Base-by-base conservation (phyloP, 2,888 invertebrate species). In the Notodonta ziczac region DNA sequence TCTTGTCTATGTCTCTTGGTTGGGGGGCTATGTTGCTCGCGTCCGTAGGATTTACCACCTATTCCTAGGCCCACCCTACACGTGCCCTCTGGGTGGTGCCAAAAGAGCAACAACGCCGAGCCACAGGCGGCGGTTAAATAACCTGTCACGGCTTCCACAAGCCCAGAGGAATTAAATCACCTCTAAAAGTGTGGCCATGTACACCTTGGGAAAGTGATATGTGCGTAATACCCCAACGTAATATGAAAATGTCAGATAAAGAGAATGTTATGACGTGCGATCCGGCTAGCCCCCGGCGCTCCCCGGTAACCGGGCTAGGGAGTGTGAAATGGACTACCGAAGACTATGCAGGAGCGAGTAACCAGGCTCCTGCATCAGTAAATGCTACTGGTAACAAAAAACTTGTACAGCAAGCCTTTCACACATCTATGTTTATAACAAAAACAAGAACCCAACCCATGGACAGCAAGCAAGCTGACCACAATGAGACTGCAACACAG, bases 381-480 rank as follows among this genome's bases (percentile, higher is more conserved):
- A 64, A 62, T 61, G 58, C 57, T 50, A 54, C 66, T 64, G 64
- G 65, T 42, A 62, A 51, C 40, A 65, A 63, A 61, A 63, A 60
- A 59, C 16, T 61, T 39, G 55, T 58, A 8, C 69, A 67, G 53
- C 69, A 69, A 50, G 65, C 62, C 0, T 66, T 69, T 42, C 65
- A 72, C 52, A 66, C 66, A 13, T 51, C 62, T 56, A 50, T 72
- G 42, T 68, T 71, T 24, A 57, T 55, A 13, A 61, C 56, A n/a
- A 65, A 60, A 54, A 50, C 63, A 35, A 70, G 61, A 56, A 16
- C 48, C n/a, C 39, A 54, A 7, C 60, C 57, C 32, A 8, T 57
- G 35, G 57, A 48, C 35, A 57, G 10, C 39, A 24, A 24, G 24
- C 24, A 24, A 24, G 24, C 24, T 24, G 24, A 24, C 24, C 24